Evolutionary conservation across 2,113 vertebrate species (phyloP), one percentile per base, ranked within the genome.

Genomic region (Nerophis lumbriciformis): DNA sequence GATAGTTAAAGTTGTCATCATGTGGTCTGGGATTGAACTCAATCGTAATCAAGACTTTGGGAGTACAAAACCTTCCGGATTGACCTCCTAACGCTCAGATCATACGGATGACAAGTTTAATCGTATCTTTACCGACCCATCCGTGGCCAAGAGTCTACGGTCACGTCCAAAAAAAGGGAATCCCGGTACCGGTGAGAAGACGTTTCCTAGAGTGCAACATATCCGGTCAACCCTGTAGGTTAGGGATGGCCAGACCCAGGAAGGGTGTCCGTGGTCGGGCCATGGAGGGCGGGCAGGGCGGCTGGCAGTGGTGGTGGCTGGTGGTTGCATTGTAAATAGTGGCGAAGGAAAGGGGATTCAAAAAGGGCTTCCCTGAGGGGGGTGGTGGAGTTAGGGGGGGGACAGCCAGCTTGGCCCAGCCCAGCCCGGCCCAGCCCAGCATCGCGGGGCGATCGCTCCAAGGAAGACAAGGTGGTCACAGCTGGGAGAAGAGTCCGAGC

Each of bases 321-420:
- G 84, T 84, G 81, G 77, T 83, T 53, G 52, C 65, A 68, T 53
- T 72, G 73, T 21, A 21, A 16, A 45, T 13, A 79, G 81, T 82
- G 78, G 75, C 76, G 12, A 6, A 28, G 52, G 47, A 38, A 59
- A 19, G 51, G 42, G 48, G 45, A 50, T 72, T 76, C 72, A 76
- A 69, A 82, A 82, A 86, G 79, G 80, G 82, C 83, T 88, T 90
- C 89, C 89, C 87, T 89, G 87, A 90, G 88, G 87, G 86, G 84
- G 86, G 83, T 83, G 85, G 75, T 86, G 79, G 78, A 76, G 68
- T 81, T 69, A 69, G 77, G 81, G 81, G 82, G 82, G 81, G 82
- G 82, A 87, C 75, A 83, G 85, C 78, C 83, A 79, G 83, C 82
- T 85, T 80, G 76, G 81, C 37, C 53, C 60, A 65, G 69, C 72